Base-by-base conservation (phyloP, 2,797 vertebrate genomes). In the Centropyge bicolor region DNA sequence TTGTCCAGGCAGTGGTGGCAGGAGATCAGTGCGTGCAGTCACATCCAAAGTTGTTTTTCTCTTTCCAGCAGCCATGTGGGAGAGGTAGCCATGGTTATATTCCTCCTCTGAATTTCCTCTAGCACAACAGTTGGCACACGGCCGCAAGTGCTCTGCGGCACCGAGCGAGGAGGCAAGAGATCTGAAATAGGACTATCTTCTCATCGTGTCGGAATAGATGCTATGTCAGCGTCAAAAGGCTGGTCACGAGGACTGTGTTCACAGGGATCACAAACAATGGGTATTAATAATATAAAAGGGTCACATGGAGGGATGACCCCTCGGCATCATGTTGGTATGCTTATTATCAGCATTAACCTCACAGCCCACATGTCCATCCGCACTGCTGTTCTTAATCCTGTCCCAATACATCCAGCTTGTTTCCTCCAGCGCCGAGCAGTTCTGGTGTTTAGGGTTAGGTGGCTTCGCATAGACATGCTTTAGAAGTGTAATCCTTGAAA, bases 61-160 rank as follows among this genome's bases (percentile, higher is more conserved):
- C 70, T 73, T 43, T 31, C 71, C 46, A 31, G 24, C 61, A 83
- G 74, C 48, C 90, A 82, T 83, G 83, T 82, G 87, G 86, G 89
- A 93, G 86, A 83, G n/a, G 85, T 85, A 86, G 82, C 56, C 90
- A 89, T 93, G 92, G 89, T 86, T 91, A 84, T 89, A 22, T 35
- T 68, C 78, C 82, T 82, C 72, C 67, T 79, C 78, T 81, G 57
- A 78, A 79, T 67, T 84, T 77, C 80, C 83, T 66, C 66, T 27
- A 75, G 67, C 74, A 67, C 64, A 85, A 68, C 68, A 78, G 78
- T 76, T 88, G 83, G 75, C 88, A 81, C 75, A 38, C 49, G 70
- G 84, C 88, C 86, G 80, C 89, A 80, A 82, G 63, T 82, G 70
- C 72, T 73, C 71, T 61, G 78, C 68, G 74, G 66, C 66, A 75